Evolutionary conservation across 1,140 invertebrate genomes (phyloP).

Genomic region (Macrobrachium nipponense): DNA sequence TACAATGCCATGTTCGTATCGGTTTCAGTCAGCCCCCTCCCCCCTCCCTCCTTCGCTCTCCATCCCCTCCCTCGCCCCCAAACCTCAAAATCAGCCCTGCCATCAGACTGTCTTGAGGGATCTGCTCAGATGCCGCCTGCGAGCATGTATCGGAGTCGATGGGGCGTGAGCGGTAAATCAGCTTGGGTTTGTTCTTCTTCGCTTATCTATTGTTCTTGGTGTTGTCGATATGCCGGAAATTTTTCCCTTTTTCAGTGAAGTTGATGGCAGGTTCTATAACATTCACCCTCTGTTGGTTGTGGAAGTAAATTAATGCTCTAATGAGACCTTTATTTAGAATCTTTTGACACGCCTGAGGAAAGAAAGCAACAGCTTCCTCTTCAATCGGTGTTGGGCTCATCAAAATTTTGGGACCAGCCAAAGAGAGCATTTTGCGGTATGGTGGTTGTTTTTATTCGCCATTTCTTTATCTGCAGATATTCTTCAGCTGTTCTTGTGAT

Average conservation of each 20-base stretch:
- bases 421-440: no score
- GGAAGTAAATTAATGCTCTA: no score
- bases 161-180: constrained; percentile 54
- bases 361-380: no score
- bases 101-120: constrained; percentile 40
- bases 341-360: no score
- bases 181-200: constrained; percentile 32
- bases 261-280: background rate
- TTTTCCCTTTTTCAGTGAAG: background rate
- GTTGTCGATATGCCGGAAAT: background rate
- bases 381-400: no score
- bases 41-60: no score
- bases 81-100: constrained; percentile 17
- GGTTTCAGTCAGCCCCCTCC: background rate
- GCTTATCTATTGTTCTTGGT: background rate
- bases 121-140: constrained; percentile 15
- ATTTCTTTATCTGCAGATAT: no score
- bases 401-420: no score
- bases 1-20: constrained; percentile 36
- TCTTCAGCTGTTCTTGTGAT: no score
- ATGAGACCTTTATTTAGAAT: no score
- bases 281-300: no score
- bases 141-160: constrained; percentile 30
- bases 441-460: no score
- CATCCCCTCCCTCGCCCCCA: background rate